Evolutionary conservation across 2,888 invertebrate genomes (phyloP), one percentile per base, ranked within the genome.

Genomic region (Drosophila quinaria): DNA sequence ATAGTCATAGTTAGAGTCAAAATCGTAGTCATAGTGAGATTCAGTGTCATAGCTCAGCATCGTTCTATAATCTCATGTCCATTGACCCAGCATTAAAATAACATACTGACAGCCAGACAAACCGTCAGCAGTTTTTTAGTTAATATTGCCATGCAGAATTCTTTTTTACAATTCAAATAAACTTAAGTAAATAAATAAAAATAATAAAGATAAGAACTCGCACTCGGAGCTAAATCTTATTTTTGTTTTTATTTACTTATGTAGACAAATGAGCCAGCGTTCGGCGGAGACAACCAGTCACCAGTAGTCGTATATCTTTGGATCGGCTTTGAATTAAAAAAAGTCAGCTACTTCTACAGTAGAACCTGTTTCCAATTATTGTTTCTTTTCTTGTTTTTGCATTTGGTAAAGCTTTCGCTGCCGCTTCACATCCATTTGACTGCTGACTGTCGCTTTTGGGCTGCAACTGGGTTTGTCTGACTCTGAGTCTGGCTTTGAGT

Each of bases 331-430:
- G 47, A 63, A 54, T 60, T 64, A 25, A 22, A 39, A 63, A 54
- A 69, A 69, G 44, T 44, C 72, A 69, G 77, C 72, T 70, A 73
- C 51, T 68, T 74, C 67, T 63, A 68, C 61, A 80, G 80, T 76
- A 87, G 83, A 84, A 84, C 84, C 84, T 80, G 84, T 84, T 84
- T 80, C 69, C 83, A 84, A 84, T 87, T 84, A 87, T 87, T 80
- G 65, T 76, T 85, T 75, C 74, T 82, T 66, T 47, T 44, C 42
- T 44, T 56, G 49, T 70, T 75, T 67, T 70, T 75, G 64, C 59
- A 65, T 71, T 69, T 69, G 73, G 11, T 50, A 54, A 35, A 63
- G 85, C 82, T 84, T 82, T 82, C 81, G 82, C 87, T 61, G 17
- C 52, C 33, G n/a, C 47, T 11, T 33, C 50, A 50, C 42, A 64